Evolutionary conservation across 2,797 vertebrate genomes (phyloP).

Genomic region (Clarias platycephalus): DNA sequence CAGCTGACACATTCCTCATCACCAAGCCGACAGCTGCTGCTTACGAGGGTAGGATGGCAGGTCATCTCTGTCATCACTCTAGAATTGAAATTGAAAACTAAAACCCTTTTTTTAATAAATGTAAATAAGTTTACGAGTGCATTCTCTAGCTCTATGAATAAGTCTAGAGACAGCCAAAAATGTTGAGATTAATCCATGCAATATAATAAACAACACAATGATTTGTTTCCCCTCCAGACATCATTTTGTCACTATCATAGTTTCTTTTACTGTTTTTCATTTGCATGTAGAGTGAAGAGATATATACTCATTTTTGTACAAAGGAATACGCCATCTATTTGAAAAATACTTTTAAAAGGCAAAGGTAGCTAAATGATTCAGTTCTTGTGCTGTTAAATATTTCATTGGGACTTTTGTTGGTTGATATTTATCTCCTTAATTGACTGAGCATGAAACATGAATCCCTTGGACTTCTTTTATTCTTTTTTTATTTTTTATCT

Average conservation of each 20-base stretch:
- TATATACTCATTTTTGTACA: slow-evolving; percentile 1
- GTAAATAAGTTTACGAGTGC: too few species aligned
- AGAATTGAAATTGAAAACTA: background rate
- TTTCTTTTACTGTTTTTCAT: background rate
- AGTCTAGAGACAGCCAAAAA: background rate
- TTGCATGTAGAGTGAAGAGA: background rate
- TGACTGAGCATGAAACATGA: background rate
- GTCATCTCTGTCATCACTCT: slow-evolving; percentile 16
- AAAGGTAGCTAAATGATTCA: slow-evolving; percentile 8
- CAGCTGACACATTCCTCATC: slow-evolving; percentile 45
- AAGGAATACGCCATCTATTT: background rate
- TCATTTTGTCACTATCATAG: background rate
- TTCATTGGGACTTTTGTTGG: background rate
- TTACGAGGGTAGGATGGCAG: slow-evolving; percentile 36
- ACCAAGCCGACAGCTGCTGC: slow-evolving; percentile 37
- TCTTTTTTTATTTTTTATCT: background rate
- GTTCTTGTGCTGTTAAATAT: background rate
- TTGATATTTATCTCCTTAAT: background rate
- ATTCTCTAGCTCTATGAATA: background rate
- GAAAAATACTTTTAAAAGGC: slow-evolving; percentile 7
- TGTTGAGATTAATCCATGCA: background rate
- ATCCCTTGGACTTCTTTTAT: background rate
- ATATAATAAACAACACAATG: background rate
- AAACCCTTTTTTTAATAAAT: background rate
- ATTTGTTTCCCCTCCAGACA: background rate